phyloP scores from a whole-genome alignment of 1,140 invertebrate species.

The Drosophila ambigua region DNA sequence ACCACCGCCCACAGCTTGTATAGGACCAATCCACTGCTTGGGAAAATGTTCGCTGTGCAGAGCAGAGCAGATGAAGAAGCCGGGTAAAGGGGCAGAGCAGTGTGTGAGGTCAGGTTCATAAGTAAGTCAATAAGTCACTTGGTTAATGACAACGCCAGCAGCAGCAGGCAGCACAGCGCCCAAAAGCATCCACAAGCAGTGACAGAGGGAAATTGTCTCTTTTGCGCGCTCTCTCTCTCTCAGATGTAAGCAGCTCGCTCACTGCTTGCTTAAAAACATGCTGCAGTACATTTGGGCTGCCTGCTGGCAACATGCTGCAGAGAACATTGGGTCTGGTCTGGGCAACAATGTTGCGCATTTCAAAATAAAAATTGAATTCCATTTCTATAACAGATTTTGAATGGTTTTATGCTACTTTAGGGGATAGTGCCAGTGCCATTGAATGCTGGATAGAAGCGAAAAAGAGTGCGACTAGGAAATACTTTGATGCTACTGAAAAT shows the following conservation, averaged over 20 bases:
- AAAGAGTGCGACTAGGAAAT: too few species aligned
- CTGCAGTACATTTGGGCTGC: too few species aligned
- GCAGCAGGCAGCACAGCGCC: slow-evolving; percentile 1
- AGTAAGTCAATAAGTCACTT: slow-evolving; percentile 79
- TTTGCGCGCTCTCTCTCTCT: neutral
- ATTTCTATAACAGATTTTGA: too few species aligned
- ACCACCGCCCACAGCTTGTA: neutral
- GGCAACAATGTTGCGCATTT: too few species aligned
- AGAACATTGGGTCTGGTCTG: too few species aligned
- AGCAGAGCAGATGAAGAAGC: neutral
- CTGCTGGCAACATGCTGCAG: too few species aligned
- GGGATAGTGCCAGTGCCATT: too few species aligned
- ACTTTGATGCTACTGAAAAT: too few species aligned
- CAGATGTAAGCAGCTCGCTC: slow-evolving; percentile 5
- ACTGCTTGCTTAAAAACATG: slow-evolving; percentile 10
- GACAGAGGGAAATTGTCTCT: slow-evolving; percentile 43
- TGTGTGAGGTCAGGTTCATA: slow-evolving; percentile 78
- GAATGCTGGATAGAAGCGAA: too few species aligned
- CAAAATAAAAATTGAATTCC: too few species aligned
- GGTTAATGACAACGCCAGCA: slow-evolving; percentile 69
- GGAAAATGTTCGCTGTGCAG: slow-evolving; percentile 10
- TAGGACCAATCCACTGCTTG: slow-evolving; percentile 1
- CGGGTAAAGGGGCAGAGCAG: slow-evolving; percentile 1
- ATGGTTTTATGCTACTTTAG: too few species aligned
- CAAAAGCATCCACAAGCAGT: slow-evolving; percentile 4